A percentile compares a stretch with the other conserved stretches of the same genome.
phyloP scores from a whole-genome alignment of 2,888 invertebrate species.

The Lasioglossum villosulum region DNA sequence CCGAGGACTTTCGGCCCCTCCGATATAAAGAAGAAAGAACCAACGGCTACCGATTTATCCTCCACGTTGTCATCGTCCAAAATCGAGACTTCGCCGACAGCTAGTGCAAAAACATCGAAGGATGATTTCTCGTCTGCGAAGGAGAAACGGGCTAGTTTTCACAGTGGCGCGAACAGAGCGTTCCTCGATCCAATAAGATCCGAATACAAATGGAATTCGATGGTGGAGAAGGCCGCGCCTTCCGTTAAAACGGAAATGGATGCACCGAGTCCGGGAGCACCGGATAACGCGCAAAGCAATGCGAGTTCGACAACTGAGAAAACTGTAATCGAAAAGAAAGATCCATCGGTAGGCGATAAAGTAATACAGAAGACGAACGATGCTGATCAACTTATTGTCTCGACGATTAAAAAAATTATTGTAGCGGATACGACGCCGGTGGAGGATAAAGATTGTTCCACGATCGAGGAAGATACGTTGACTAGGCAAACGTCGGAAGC shows the following conservation, averaged over 20 bases:
- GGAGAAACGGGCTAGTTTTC: slow-evolving; percentile 79
- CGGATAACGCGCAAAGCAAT: not conserved
- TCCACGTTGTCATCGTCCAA: slow-evolving; percentile 30
- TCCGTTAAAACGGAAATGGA: slow-evolving; percentile 47
- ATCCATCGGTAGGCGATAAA: not conserved
- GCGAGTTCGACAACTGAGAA: not conserved
- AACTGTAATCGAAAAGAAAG: not conserved
- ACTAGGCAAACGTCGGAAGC: slow-evolving; percentile 18
- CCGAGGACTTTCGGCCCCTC: not conserved
- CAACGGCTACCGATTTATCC: slow-evolving; percentile 65
- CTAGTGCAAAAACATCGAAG: slow-evolving; percentile 15
- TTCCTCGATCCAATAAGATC: slow-evolving; percentile 72
- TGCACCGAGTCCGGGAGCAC: not conserved
- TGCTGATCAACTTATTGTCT: not conserved
- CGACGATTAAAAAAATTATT: not conserved
- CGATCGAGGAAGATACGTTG: not conserved
- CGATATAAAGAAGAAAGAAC: slow-evolving; percentile 53
- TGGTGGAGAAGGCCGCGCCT: slow-evolving; percentile 19
- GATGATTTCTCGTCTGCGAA: slow-evolving; percentile 69
- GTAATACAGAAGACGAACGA: not conserved
- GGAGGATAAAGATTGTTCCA: not conserved
- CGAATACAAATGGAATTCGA: slow-evolving; percentile 28
- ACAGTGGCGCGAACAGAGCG: slow-evolving; percentile 77
- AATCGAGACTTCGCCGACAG: slow-evolving; percentile 32
- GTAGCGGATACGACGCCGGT: not conserved